Conservation (phyloP, 2,888 invertebrate species). For the Tenodera sinensis region DNA sequence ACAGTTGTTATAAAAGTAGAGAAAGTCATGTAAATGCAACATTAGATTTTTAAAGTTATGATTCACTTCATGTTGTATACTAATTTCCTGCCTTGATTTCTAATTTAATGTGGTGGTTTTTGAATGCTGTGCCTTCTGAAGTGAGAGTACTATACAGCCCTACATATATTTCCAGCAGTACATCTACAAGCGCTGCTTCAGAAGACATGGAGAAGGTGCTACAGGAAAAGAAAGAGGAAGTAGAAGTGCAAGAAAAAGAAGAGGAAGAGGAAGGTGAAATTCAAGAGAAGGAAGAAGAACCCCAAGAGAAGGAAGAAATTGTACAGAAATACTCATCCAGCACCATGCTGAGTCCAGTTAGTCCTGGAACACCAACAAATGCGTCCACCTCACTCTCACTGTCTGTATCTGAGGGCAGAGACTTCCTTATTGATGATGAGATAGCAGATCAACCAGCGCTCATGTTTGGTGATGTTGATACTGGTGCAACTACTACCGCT, state of each 20-base stretch:
- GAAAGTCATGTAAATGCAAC: no score
- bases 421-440: conserved; percentile 83
- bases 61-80: no score
- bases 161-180: conserved; percentile 32
- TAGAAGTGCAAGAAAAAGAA: not conserved
- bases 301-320: not conserved
- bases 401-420: conserved; percentile 72
- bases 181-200: conserved; percentile 43
- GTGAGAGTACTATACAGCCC: no score
- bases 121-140: no score
- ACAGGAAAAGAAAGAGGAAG: not conserved
- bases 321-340: not conserved
- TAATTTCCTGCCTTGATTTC: no score
- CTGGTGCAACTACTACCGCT: not conserved
- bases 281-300: not conserved
- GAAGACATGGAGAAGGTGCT: conserved; percentile 16
- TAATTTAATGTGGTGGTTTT: no score
- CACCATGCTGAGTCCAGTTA: conserved; percentile 36
- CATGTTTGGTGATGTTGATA: conserved; percentile 52
- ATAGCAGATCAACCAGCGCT: conserved; percentile 87
- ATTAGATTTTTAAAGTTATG: no score
- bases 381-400: conserved; percentile 61
- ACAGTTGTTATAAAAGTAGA: no score
- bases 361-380: conserved; percentile 76
- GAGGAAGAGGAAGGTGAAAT: not conserved